phyloP scores from a whole-genome alignment of 2,113 vertebrate species.

The Turnix velox region DNA sequence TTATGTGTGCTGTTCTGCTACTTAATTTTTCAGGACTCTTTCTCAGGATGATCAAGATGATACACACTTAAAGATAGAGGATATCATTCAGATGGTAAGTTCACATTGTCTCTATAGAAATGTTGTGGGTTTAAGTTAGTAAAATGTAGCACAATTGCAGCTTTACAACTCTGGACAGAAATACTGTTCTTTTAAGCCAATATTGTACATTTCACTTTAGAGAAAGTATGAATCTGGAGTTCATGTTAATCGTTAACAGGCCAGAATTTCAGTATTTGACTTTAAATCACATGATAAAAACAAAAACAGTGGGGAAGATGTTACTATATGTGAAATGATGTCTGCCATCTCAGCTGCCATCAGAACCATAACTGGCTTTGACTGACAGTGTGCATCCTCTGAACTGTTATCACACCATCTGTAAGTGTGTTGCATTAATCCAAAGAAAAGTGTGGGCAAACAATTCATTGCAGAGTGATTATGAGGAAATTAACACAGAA shows the following conservation, averaged over 20 bases:
- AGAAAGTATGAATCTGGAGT: not conserved
- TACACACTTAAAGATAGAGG: constrained; percentile 89
- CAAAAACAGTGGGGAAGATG: not conserved
- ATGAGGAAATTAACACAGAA: not conserved
- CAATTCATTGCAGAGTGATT: not conserved
- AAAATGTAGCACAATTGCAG: not conserved
- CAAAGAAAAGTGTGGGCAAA: not conserved
- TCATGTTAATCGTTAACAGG: not conserved
- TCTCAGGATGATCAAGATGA: constrained; percentile 97
- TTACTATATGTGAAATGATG: not conserved
- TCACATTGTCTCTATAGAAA: not conserved
- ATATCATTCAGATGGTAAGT: constrained; percentile 91
- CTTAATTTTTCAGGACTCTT: constrained; percentile 79
- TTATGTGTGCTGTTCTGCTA: not conserved
- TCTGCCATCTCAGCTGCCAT: not conserved
- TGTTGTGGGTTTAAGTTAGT: not conserved
- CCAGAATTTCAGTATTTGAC: not conserved
- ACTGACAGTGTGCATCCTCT: not conserved
- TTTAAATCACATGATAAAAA: not conserved
- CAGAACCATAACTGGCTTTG: not conserved
- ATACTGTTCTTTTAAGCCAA: not conserved
- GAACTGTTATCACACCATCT: not conserved
- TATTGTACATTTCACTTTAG: not conserved
- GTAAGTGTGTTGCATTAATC: not conserved
- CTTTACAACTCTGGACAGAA: not conserved